phyloP scores from a whole-genome alignment of 2,888 invertebrate genomes.

The Mesorhabditis belari region DNA sequence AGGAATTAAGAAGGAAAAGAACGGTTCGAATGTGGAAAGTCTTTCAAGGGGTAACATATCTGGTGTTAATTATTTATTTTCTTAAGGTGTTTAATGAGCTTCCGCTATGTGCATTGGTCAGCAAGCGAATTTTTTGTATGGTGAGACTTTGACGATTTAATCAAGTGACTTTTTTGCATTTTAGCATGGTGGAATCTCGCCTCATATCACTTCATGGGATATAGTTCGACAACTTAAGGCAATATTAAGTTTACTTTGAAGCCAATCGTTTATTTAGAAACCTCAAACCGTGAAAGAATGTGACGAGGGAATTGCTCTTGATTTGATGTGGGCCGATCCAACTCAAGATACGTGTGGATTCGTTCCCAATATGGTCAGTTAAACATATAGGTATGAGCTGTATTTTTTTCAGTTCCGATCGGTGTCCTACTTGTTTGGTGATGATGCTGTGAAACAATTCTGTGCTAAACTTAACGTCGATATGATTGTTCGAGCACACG shows the following conservation, averaged over 20 bases:
- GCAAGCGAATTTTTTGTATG: constrained; percentile 27
- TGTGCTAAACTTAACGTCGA: constrained; percentile 25
- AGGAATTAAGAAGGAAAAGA: constrained; percentile 28
- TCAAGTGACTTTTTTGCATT: too few relatives aligned
- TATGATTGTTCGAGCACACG: constrained; percentile 43
- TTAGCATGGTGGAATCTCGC: constrained; percentile 43
- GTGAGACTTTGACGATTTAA: too few relatives aligned
- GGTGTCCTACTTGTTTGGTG: constrained; percentile 36
- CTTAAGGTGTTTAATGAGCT: constrained; percentile 31
- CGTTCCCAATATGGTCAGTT: constrained; percentile 6
- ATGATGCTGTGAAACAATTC: constrained; percentile 26
- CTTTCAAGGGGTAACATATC: constrained; percentile 14
- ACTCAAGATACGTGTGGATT: constrained; percentile 18
- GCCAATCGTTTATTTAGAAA: constrained; percentile 14
- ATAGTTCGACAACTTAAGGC: too few relatives aligned
- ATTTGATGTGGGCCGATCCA: constrained; percentile 44
- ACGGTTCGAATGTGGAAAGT: constrained; percentile 27
- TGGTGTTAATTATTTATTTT: neutral
- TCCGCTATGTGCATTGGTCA: constrained; percentile 31
- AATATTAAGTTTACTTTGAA: too few relatives aligned
- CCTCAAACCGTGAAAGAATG: constrained; percentile 20
- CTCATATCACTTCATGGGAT: constrained; percentile 27
- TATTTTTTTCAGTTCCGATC: constrained; percentile 17
- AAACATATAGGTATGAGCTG: neutral
- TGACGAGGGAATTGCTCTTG: constrained; percentile 35